Evolutionary conservation across 2,888 invertebrate species (phyloP), one percentile per base, ranked within the genome.

Genomic region (Harpalus rubripes): DNA sequence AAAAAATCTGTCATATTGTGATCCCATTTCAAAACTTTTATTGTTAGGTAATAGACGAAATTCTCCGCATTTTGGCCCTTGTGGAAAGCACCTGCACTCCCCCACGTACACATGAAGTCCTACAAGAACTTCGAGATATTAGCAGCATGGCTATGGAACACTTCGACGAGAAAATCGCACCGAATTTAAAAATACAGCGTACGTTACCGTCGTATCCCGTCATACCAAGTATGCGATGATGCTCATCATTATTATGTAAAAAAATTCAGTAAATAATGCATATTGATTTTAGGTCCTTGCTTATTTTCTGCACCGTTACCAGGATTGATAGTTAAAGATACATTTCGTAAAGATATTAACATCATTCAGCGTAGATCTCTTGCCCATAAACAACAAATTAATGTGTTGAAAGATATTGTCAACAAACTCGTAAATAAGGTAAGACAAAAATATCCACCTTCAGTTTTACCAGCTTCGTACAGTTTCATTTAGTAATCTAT

Each of bases 91-190:
- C 93, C 0, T 93, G 94, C 79, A 92, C 93, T 0, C 95, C 95
- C 0, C 93, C 95, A 5, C 92, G 96, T 0, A 95, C 97, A 0
- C 96, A 96, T 89, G 97, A 97, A 87, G 87, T 85, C 8, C 91
- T 98, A 0, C 97, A 97, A 89, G 98, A 98, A 89, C 89, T 98
- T 7, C 92, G 98, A 0, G 98, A 98, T 88, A 96, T 98, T 86
- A 98, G 98, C 52, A 97, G 97, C 86, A 97, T 97, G 97, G 98
- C 98, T 0, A 98, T 98, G 92, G 98, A 98, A 89, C 97, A 98
- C 90, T 98, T 98, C 90, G 98, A 98, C 89, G 98, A 98, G 88
- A 96, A 96, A 89, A 96, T 98, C 86, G 91, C 94, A 79, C 95
- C 95, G 3, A 87, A 87, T 74, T 88, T 91, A 41, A 90, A 90